A percentile compares a stretch with the other conserved stretches of the same genome.
Evolutionary conservation across 2,797 vertebrate species (phyloP).

Genomic region (Tragopan temminckii): DNA sequence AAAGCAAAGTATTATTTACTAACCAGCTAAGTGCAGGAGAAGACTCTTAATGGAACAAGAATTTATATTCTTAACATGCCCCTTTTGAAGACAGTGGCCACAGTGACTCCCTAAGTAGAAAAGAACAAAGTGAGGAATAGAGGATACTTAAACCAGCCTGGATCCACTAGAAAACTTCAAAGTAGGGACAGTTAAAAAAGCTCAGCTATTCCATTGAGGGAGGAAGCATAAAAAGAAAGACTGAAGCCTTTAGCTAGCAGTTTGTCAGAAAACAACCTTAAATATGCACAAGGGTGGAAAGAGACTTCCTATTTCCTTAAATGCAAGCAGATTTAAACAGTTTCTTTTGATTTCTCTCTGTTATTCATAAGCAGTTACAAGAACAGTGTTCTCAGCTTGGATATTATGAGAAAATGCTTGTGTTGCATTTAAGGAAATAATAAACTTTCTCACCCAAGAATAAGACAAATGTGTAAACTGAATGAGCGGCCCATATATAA

Average conservation of each 20-base stretch:
- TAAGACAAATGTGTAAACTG: not conserved
- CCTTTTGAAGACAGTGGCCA: not conserved
- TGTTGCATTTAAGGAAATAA: not conserved
- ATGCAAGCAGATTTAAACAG: not conserved
- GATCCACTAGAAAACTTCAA: not conserved
- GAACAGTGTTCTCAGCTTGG: not conserved
- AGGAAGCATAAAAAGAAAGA: not conserved
- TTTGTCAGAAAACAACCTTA: not conserved
- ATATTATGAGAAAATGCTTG: rapidly evolving
- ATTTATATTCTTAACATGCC: not conserved
- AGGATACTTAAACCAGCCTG: not conserved
- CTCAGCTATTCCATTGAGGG: not conserved
- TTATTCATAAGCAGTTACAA: not conserved
- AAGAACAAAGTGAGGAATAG: not conserved
- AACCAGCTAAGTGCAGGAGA: not conserved
- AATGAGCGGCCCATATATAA: not conserved
- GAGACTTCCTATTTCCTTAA: not conserved
- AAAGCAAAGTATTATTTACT: conserved; percentile 9
- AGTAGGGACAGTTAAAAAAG: not conserved
- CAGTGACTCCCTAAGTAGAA: not conserved
- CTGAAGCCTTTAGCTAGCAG: not conserved
- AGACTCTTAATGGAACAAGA: not conserved
- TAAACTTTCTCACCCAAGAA: not conserved
- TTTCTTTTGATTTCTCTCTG: not conserved
- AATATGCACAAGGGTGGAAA: not conserved